Evolutionary conservation across 2,888 invertebrate genomes (phyloP).

Genomic region (Linyphia triangularis): DNA sequence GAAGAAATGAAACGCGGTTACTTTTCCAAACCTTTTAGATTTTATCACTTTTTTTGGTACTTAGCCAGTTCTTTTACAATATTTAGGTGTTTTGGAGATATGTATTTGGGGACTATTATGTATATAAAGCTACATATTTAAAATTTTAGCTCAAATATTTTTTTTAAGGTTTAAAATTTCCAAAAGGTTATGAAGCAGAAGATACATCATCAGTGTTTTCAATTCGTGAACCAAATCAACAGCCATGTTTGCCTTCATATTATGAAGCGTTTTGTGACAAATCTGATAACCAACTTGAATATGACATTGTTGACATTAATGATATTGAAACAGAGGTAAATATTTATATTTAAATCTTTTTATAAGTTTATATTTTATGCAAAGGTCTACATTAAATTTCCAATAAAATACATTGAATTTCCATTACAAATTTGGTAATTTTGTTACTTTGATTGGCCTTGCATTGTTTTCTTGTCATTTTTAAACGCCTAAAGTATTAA

Average conservation of each 20-base stretch:
- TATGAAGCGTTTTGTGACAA: slow-evolving; percentile 67
- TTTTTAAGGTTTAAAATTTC: slow-evolving; percentile 30
- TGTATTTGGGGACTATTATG: no score
- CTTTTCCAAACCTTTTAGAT: no score
- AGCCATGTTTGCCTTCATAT: slow-evolving; percentile 46
- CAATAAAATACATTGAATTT: background rate
- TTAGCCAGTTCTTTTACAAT: no score
- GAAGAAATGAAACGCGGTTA: no score
- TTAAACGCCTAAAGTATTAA: no score
- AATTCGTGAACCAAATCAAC: slow-evolving; percentile 37
- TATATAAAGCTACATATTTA: background rate
- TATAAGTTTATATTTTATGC: background rate
- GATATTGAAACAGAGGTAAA: slow-evolving; percentile 73
- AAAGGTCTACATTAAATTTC: background rate
- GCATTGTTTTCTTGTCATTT: no score
- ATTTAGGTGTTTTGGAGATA: no score
- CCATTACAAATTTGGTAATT: no score
- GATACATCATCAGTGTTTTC: slow-evolving; percentile 42
- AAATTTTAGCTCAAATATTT: background rate
- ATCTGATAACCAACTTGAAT: slow-evolving; percentile 42
- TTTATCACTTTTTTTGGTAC: no score
- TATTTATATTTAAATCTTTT: background rate
- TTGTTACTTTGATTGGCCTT: no score
- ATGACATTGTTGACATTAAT: slow-evolving; percentile 49
- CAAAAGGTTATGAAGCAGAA: slow-evolving; percentile 48